These are phyloP conservation scores for Listronotus oregonensis DNA, from an alignment of 1,140 invertebrate species.

Conservation along the genomic window DNA sequence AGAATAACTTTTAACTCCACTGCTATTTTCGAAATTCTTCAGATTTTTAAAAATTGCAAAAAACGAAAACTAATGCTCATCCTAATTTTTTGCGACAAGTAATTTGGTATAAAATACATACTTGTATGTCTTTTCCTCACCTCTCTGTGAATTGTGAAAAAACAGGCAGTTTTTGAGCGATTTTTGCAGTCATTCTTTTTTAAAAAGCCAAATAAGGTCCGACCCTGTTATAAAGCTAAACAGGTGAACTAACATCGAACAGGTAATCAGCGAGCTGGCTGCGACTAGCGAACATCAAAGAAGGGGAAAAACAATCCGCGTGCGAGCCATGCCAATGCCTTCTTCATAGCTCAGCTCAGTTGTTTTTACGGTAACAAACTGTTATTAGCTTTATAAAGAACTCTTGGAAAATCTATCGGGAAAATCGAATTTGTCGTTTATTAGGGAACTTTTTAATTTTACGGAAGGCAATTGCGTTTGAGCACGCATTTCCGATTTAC, in stretches of 20 bases:
- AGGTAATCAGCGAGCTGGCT: conserved; percentile 21
- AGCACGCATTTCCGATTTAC: no score
- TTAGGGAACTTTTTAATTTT: background rate
- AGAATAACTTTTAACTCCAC: no score
- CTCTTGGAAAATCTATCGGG: background rate
- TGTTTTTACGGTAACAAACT: conserved; percentile 16
- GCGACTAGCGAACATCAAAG: conserved; percentile 5
- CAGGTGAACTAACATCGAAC: conserved; percentile 26
- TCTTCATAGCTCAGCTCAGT: conserved; percentile 21
- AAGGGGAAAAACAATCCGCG: conserved; percentile 20
- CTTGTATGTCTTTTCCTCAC: no score
- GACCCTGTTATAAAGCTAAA: conserved; percentile 6
- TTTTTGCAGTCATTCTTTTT: no score
- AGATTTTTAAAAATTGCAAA: no score
- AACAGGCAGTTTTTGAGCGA: no score
- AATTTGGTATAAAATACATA: no score
- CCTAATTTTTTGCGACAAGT: no score
- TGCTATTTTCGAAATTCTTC: no score
- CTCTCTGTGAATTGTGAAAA: no score
- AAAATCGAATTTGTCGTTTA: background rate
- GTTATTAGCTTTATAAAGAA: background rate
- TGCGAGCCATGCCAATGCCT: conserved; percentile 24
- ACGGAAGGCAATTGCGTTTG: no score
- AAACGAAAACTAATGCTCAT: no score
- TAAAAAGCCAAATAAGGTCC: background rate